Conservation (phyloP, 30 jellyfish, hydroid and myxozoan species). For the Hydra vulgaris region DNA sequence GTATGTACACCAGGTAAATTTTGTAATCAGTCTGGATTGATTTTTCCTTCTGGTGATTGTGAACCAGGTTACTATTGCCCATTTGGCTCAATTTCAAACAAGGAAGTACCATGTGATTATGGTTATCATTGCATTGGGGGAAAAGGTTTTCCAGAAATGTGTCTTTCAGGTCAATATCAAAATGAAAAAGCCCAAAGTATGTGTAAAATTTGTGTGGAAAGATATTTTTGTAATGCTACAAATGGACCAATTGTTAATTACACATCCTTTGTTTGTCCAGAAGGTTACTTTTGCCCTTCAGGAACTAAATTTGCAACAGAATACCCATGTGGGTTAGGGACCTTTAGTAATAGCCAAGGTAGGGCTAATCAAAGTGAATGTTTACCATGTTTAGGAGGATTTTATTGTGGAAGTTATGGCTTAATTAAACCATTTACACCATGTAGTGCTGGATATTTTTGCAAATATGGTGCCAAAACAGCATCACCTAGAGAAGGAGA, state of each 20-base stretch:
- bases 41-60: slow-evolving; percentile 80
- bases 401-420: slow-evolving; percentile 83
- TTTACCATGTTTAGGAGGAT: slow-evolving; percentile 82
- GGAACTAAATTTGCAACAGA: slow-evolving; percentile 64
- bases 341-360: slow-evolving; percentile 81
- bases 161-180: slow-evolving; percentile 89
- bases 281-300: slow-evolving; percentile 81
- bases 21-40: slow-evolving; percentile 83
- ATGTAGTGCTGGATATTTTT: slow-evolving; percentile 79
- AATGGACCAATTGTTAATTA: slow-evolving; percentile 75
- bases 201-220: slow-evolving; percentile 72
- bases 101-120: slow-evolving; percentile 50
- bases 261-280: slow-evolving; percentile 61
- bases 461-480: slow-evolving; percentile 93
- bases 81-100: slow-evolving; percentile 57
- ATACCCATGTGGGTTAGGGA: slow-evolving; percentile 77
- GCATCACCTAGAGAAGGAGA: slow-evolving; percentile 89
- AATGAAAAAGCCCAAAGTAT: slow-evolving; percentile 40
- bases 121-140: slow-evolving; percentile 94
- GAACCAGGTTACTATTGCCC: slow-evolving; percentile 94
- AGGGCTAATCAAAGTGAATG: slow-evolving; percentile 60
- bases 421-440: slow-evolving; percentile 65
- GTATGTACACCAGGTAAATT: slow-evolving; percentile 79
- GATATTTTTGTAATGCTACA: slow-evolving; percentile 86
- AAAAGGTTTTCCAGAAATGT: slow-evolving; percentile 64